Evolutionary conservation across 2,113 vertebrate species (phyloP), one percentile per base, ranked within the genome.

Genomic region (Orycteropus afer): DNA sequence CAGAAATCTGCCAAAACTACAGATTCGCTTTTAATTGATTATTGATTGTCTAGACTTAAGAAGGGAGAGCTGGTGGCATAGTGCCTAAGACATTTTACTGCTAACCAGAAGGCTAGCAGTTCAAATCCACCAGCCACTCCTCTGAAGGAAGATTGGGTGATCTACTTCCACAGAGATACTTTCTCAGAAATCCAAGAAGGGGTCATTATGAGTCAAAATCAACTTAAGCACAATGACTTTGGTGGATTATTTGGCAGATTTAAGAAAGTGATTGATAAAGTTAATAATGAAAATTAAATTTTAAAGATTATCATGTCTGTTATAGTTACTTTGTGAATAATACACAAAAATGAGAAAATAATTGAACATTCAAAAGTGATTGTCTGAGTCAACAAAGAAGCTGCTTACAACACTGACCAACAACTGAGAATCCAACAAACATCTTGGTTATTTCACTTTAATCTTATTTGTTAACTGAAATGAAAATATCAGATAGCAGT

Each of bases 401-500:
- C 37, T 55, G 32, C 22, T 37, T 10, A 1, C 29, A 9, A 57
- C 42, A 51, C 9, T 42, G 61, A 37, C 42, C 51, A 79, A 59
- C 20, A 29, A 76, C 42, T 18, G 29, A 91, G 49, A 84, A n/a
- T 17, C 34, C 59, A 61, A 2, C 25, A 53, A 23, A 40, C 3
- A 23, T 47, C 37, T 67, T 90, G 29, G 67, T 82, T 42, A 37
- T 89, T 81, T 91, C 49, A 73, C 65, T 53, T 77, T 27, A 47
- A 61, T 57, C 55, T 69, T 29, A 20, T 53, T 61, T 3, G 2
- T 42, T 92, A 90, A 93, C 51, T 34, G 59, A 89, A 84, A 67
- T 63, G 67, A 90, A 91, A 94, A 74, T 87, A 77, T 40, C 81
- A 93, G 25, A 65, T 81, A 49, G 51, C 42, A 47, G 86, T 67